These are phyloP conservation scores for Temnothorax longispinosus DNA, from an alignment of 1,140 invertebrate species.

Conservation along the genomic window DNA sequence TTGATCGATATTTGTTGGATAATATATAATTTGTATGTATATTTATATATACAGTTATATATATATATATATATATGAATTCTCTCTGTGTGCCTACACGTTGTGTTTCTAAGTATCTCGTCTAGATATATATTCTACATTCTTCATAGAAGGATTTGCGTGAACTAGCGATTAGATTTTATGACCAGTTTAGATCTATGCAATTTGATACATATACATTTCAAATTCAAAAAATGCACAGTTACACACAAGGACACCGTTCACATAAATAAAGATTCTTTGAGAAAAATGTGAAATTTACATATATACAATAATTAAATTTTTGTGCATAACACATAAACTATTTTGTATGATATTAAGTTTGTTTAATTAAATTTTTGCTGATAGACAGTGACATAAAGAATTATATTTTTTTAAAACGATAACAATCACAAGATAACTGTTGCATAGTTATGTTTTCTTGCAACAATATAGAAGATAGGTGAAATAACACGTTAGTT, in stretches of 20 bases:
- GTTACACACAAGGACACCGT: not conserved
- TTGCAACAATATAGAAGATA: not conserved
- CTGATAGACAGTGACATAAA: not conserved
- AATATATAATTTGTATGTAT: constrained; percentile 50
- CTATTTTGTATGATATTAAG: not conserved
- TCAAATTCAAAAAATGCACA: constrained; percentile 33
- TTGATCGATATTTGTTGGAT: constrained; percentile 65
- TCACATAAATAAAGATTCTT: not conserved
- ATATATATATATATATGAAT: constrained; percentile 26
- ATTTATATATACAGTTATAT: not conserved
- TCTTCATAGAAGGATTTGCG: constrained; percentile 63
- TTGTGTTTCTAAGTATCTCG: constrained; percentile 61
- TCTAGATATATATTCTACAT: constrained; percentile 60
- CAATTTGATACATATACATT: constrained; percentile 55
- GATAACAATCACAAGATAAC: not conserved
- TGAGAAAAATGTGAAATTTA: not conserved
- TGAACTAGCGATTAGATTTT: constrained; percentile 68
- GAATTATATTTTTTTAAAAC: not conserved
- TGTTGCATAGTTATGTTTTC: not conserved
- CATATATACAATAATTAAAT: not conserved
- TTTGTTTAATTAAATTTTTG: not conserved
- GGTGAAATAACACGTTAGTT: not conserved
- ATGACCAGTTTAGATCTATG: constrained; percentile 50
- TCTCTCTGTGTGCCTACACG: constrained; percentile 62
- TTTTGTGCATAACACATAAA: not conserved